Base-by-base conservation (phyloP, 2,888 invertebrate genomes). In the Andricus curvator region DNA sequence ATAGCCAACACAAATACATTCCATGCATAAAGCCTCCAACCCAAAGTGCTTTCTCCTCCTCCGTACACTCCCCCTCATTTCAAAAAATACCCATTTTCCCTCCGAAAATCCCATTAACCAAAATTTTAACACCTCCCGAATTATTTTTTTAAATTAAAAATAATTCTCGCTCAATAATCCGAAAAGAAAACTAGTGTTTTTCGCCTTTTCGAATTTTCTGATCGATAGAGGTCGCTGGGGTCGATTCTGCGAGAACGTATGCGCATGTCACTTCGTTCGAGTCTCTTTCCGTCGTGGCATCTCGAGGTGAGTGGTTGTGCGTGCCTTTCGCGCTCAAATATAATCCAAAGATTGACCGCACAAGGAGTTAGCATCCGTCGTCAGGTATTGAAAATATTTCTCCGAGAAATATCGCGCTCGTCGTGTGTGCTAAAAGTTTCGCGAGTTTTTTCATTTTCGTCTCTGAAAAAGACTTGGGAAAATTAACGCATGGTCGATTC, bases 241-340 rank as follows among this genome's bases (percentile, higher is more conserved):
- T 85, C 86, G 90, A 88, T 81, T 81, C 81, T 84, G 85, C 82
- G 87, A 86, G 88, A 88, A 83, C 88, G 89, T 89, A 88, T 88
- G 91, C 92, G 92, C 92, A 92, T 91, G 91, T 91, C 92, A 88
- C 88, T 88, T 88, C 82, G 86, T 85, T 89, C 84, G 48, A 89
- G 85, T 91, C 91, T 92, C 92, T 92, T 92, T 92, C 92, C 92
- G 91, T 91, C 89, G 91, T 92, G 89, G 92, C 91, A 90, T 90
- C 91, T 91, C 88, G 89, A 92, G 92, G 92, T 92, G 92, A 92
- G 92, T 92, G 92, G 92, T 91, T 86, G 92, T 90, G 87, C 80
- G 85, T 85, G 86, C 66, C 81, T 82, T 84, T 84, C 82, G 81
- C 84, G 84, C 85, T 81, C 68, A 70, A 85, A 81, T 80, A 84